Percentiles rank a stretch among this genome's conserved stretches.
Evolutionary conservation across 2,113 vertebrate genomes (phyloP).

Genomic region (Pavo muticus): DNA sequence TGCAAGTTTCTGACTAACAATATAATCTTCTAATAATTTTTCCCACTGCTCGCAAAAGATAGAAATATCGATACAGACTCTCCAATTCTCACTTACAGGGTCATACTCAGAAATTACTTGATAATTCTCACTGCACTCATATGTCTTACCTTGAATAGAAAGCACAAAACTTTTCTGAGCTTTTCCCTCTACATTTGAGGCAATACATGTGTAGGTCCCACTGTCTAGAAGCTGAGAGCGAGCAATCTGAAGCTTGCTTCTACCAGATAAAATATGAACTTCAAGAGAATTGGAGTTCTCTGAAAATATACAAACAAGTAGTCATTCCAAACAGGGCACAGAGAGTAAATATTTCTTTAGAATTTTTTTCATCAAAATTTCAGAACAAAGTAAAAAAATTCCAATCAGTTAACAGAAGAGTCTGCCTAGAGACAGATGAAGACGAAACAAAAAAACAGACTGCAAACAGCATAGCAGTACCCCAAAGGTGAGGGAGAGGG

Average conservation of each 20-base stretch:
- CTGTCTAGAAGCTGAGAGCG: slow-evolving; percentile 87
- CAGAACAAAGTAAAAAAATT: not conserved
- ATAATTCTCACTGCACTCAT: not conserved
- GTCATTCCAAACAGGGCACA: not conserved
- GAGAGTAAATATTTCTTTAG: not conserved
- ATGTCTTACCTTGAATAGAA: slow-evolving; percentile 86
- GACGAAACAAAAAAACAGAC: not conserved
- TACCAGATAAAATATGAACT: slow-evolving; percentile 92
- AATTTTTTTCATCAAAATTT: not conserved
- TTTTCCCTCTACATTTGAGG: slow-evolving; percentile 90
- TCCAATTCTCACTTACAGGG: not conserved
- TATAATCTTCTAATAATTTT: not conserved
- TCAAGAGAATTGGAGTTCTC: slow-evolving; percentile 90
- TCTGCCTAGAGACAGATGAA: not conserved
- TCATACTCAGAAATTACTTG: not conserved
- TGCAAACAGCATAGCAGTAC: not conserved
- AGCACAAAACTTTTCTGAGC: slow-evolving; percentile 89
- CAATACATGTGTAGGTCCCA: slow-evolving; percentile 89
- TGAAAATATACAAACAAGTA: slow-evolving; percentile 58
- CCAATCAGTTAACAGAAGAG: not conserved
- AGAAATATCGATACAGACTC: not conserved
- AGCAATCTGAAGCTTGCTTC: slow-evolving; percentile 91
- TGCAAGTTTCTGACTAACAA: not conserved
- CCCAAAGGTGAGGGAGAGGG: not conserved
- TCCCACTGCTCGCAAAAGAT: not conserved